These are phyloP conservation scores for Pholis gunnellus DNA, from an alignment of 2,113 vertebrate genomes.

Conservation along the genomic window DNA sequence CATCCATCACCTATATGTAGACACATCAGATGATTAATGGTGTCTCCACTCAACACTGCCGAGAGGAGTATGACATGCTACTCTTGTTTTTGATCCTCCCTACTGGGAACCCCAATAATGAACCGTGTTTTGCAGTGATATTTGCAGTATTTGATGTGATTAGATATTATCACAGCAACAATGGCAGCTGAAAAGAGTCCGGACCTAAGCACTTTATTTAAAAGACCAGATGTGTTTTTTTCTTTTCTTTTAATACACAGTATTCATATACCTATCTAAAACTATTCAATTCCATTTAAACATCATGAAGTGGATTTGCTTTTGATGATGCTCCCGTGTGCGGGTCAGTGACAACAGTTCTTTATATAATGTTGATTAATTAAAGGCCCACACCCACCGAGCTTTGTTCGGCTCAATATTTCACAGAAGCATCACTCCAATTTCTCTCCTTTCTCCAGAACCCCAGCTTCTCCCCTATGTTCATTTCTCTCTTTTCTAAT, in stretches of 20 bases:
- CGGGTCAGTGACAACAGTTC: conserved; percentile 49
- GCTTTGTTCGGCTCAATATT: conserved; percentile 63
- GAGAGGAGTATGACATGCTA: conserved; percentile 35
- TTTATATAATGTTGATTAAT: conserved; percentile 37
- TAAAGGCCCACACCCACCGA: conserved; percentile 40
- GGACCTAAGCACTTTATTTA: neutral
- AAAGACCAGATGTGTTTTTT: too few relatives aligned
- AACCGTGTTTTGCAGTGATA: conserved; percentile 56
- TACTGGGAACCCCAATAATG: conserved; percentile 53
- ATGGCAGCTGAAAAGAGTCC: conserved; percentile 24
- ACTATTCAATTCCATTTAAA: conserved; percentile 43
- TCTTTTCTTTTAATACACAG: neutral
- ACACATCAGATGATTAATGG: conserved; percentile 63
- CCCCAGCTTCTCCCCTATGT: neutral
- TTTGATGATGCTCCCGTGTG: conserved; percentile 38
- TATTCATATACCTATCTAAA: conserved; percentile 15
- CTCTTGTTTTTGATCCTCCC: conserved; percentile 41
- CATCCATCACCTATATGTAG: conserved; percentile 62
- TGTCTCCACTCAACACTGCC: conserved; percentile 32
- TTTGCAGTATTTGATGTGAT: conserved; percentile 15
- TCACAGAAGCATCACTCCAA: conserved; percentile 37
- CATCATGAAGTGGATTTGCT: conserved; percentile 24
- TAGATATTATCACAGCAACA: conserved; percentile 29
- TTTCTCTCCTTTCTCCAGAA: neutral
- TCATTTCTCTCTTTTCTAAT: conserved; percentile 17